These are phyloP conservation scores for Clytia hemisphaerica DNA, from an alignment of 30 jellyfish, hydroid and myxozoan genomes.

Conservation along the genomic window DNA sequence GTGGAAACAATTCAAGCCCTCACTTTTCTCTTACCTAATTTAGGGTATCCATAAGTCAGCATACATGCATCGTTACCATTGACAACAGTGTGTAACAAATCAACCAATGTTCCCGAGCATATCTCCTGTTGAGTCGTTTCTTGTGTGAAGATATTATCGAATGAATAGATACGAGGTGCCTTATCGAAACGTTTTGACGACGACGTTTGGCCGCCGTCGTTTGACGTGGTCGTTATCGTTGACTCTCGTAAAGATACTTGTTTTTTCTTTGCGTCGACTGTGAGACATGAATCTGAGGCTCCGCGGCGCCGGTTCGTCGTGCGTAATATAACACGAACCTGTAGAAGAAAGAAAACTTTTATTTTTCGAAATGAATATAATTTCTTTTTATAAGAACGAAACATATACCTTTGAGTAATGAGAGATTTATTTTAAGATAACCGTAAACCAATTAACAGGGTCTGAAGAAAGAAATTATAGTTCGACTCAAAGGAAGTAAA, in stretches of 20 bases:
- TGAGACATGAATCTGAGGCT: conserved; percentile 33
- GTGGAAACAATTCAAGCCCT: too few relatives aligned
- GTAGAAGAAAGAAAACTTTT: not conserved
- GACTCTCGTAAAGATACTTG: conserved; percentile 66
- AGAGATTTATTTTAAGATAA: too few relatives aligned
- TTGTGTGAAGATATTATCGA: conserved; percentile 65
- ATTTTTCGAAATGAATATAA: not conserved
- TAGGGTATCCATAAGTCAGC: conserved; percentile 74
- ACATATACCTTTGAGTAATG: too few relatives aligned
- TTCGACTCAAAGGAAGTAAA: too few relatives aligned
- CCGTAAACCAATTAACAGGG: too few relatives aligned
- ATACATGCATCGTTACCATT: conserved; percentile 79
- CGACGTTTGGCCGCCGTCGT: not conserved
- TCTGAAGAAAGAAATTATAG: too few relatives aligned
- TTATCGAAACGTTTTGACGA: conserved; percentile 68
- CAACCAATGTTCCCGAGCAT: conserved; percentile 70
- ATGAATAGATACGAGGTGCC: conserved; percentile 78
- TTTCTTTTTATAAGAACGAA: too few relatives aligned
- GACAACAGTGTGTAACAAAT: conserved; percentile 71
- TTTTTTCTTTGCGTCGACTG: conserved; percentile 64
- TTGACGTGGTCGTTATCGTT: too few relatives aligned
- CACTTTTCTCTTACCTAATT: conserved; percentile 52
- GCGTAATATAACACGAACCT: conserved; percentile 71
- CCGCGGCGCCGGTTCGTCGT: conserved; percentile 33
- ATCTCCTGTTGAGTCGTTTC: conserved; percentile 53